These are phyloP conservation scores for Idaea dimidiata DNA, from an alignment of 2,888 invertebrate genomes.

Conservation along the genomic window DNA sequence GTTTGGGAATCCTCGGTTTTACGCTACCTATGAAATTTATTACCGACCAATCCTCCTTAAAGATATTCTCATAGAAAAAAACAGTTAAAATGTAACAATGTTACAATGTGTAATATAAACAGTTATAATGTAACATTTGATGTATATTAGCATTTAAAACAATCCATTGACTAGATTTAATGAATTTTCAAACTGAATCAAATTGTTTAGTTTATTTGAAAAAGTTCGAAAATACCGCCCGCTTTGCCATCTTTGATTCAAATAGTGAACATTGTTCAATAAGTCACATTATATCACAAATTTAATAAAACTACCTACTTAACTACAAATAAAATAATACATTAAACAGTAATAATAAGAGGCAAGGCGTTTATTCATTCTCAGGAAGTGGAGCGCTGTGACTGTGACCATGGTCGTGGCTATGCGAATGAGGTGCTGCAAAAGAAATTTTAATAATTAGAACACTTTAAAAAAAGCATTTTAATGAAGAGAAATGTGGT, in stretches of 20 bases:
- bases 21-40: no score
- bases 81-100: constrained; percentile 15
- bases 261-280: neutral
- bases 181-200: neutral
- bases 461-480: no score
- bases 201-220: neutral
- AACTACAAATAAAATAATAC: neutral
- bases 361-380: neutral
- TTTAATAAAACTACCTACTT: neutral
- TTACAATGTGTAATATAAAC: neutral
- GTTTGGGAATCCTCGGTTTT: no score
- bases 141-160: neutral
- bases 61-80: neutral
- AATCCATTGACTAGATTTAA: neutral
- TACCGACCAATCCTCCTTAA: no score
- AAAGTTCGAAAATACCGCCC: constrained; percentile 11
- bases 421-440: neutral
- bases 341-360: neutral
- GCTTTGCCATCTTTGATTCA: neutral
- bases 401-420: neutral
- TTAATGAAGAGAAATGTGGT: no score
- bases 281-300: neutral
- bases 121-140: constrained; percentile 13
- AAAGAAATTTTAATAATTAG: neutral
- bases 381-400: neutral